Evolutionary conservation across 2,888 invertebrate genomes (phyloP), one percentile per base, ranked within the genome.

Genomic region (Patella caerulea): DNA sequence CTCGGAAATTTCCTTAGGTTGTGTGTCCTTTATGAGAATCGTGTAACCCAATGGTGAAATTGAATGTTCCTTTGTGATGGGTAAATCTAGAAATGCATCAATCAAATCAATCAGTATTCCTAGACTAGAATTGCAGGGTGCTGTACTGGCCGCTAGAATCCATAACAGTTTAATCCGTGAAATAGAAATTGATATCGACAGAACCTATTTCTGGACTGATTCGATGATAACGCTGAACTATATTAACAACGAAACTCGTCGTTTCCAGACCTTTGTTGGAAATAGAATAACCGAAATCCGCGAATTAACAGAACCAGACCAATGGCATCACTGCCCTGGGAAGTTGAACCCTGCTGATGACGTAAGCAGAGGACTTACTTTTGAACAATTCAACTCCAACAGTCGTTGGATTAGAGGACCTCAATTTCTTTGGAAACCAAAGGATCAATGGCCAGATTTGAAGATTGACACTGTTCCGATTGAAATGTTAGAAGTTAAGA

Each of bases 301-400:
- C 19, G 59, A 59, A 59, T 54, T 65, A 14, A 71, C 77, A 71
- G 45, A 15, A 15, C 69, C 71, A 17, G 56, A 71, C 15, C 78
- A 80, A 34, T 83, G 83, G 83, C 45, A 77, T n/a, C 73, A 82
- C 54, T 73, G 81, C 19, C 17, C 65, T 5, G 79, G 80, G 7
- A 53, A 72, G 29, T 54, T 56, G 3, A 82, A 83, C 69, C 82
- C 82, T n/a, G 79, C 82, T 45, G 83, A 82, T 69, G 24, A 71
- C 34, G 34, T 34, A 34, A 34, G 34, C 34, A 34, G 34, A 34
- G 34, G 34, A 34, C 34, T 34, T 34, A 34, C 0, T 34, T 34
- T 34, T 34, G 34, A 34, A 0, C 17, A 59, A 19, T 17, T 59
- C 59, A 9, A 17, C 9, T 17, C 15, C 19, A 15, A 59, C 17